These are phyloP conservation scores for Lacerta agilis DNA, from an alignment of 2,797 vertebrate genomes.

Conservation along the genomic window DNA sequence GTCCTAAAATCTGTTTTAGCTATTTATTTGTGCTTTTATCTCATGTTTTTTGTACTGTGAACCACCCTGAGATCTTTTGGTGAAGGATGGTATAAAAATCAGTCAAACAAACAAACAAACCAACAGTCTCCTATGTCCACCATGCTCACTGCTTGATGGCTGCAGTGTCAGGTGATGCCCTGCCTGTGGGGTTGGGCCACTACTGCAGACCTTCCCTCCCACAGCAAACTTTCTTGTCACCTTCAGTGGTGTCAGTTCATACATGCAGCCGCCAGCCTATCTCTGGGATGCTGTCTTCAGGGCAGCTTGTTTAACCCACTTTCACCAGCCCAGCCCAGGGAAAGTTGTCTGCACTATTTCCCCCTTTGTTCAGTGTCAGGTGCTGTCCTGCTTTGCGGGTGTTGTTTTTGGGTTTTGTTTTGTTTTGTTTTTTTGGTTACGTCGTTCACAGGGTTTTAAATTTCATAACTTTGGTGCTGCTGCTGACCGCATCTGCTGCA, in stretches of 20 bases:
- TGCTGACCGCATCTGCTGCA: neutral
- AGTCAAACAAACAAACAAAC: too few relatives aligned
- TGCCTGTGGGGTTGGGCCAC: neutral
- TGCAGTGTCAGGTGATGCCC: too few relatives aligned
- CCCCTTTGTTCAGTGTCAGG: neutral
- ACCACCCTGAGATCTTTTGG: too few relatives aligned
- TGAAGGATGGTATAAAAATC: too few relatives aligned
- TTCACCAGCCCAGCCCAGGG: neutral
- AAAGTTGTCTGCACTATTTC: too few relatives aligned
- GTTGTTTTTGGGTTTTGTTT: too few relatives aligned
- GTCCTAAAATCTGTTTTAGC: too few relatives aligned
- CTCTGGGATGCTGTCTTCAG: neutral
- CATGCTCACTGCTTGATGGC: too few relatives aligned
- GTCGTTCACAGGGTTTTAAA: constrained; percentile 10
- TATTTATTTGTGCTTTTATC: too few relatives aligned
- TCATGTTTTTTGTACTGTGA: too few relatives aligned
- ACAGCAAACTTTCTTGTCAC: neutral
- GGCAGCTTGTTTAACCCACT: neutral
- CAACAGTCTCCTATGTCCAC: neutral
- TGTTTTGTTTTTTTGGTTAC: neutral
- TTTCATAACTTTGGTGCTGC: neutral
- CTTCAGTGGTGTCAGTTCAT: too few relatives aligned
- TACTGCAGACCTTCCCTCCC: neutral
- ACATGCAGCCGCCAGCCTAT: neutral
- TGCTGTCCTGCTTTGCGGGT: neutral